Base-by-base conservation (phyloP, 2,797 vertebrate genomes). In the Chaetophractus vellerosus region DNA sequence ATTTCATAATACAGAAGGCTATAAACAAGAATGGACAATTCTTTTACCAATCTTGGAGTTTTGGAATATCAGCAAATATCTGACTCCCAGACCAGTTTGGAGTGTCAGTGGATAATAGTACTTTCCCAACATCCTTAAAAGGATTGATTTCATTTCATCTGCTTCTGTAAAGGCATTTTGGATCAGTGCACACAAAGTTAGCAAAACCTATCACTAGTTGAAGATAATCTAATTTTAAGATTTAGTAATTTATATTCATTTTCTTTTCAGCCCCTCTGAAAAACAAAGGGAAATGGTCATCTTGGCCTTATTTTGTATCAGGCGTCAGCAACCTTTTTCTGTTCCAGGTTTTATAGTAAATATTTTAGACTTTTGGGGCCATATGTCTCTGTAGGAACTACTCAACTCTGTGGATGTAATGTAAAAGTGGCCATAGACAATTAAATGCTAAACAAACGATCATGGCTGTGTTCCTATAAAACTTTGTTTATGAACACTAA, bases 261-360 rank as follows among this genome's bases (percentile, higher is more conserved):
- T 68, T 71, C 33, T 61, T 94, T 87, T n/a, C 4, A 71, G 33
- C 26, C 15, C 10, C 90, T 91, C 31, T 91, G 71, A 90, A 94
- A 92, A 86, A 82, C 48, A 81, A 3, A 28, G 76, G 79, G 79
- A 68, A 91, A 19, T 90, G 31, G 5, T 64, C 15, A 15, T 74
- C 11, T 83, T 18, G 14, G 31, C 31, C 21, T 64, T 86, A 33
- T 50, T 50, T 45, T 74, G 3, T 48, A 69, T 88, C 38, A 57
- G 23, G 31, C n/a, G n/a, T 72, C n/a, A n/a, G 28, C 48, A 50
- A 23, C 41, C 9, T 93, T 82, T 85, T 57, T n/a, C 55, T 23
- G 23, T 75, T n/a, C 64, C 71, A 59, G 15, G n/a, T 66, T 36
- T 24, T 31, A 28, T 10, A 57, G n/a, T 15, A 41, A 75, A 57